phyloP scores from a whole-genome alignment of 1,140 invertebrate genomes.

The Galleria mellonella region DNA sequence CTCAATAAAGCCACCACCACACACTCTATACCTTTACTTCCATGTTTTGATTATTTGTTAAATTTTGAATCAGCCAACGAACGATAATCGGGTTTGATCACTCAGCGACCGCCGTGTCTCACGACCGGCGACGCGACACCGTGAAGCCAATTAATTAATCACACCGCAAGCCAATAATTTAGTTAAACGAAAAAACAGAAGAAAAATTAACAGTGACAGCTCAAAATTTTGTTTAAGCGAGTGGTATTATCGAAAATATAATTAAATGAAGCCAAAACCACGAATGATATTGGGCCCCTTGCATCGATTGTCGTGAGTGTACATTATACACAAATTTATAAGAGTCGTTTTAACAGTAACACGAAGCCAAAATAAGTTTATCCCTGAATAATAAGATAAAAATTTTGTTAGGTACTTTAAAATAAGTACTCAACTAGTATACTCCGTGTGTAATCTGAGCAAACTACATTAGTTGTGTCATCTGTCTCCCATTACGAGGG shows the following conservation, averaged over 20 bases:
- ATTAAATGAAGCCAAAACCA: conserved; percentile 73
- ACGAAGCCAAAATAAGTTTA: no score
- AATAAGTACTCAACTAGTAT: no score
- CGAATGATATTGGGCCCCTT: conserved; percentile 51
- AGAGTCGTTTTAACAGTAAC: no score
- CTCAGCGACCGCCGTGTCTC: conserved; percentile 18
- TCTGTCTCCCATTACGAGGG: no score
- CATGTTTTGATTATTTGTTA: conserved; percentile 55
- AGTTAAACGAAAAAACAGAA: conserved; percentile 59
- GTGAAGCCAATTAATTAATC: conserved; percentile 70
- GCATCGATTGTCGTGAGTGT: conserved; percentile 14
- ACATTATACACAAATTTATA: no score
- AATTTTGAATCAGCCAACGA: conserved; percentile 60
- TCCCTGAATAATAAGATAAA: no score
- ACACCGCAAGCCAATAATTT: conserved; percentile 72
- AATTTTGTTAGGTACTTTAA: no score
- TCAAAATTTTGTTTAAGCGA: conserved; percentile 66
- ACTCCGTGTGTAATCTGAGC: no score
- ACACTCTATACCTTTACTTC: conserved; percentile 72
- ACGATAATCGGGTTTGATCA: conserved; percentile 27
- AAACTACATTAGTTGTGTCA: no score
- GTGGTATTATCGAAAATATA: conserved; percentile 61
- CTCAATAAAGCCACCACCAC: conserved; percentile 72
- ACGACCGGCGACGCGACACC: conserved; percentile 19
- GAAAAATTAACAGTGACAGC: conserved; percentile 65